These are phyloP conservation scores for Temnothorax nylanderi DNA, from an alignment of 1,140 invertebrate genomes.

Conservation along the genomic window DNA sequence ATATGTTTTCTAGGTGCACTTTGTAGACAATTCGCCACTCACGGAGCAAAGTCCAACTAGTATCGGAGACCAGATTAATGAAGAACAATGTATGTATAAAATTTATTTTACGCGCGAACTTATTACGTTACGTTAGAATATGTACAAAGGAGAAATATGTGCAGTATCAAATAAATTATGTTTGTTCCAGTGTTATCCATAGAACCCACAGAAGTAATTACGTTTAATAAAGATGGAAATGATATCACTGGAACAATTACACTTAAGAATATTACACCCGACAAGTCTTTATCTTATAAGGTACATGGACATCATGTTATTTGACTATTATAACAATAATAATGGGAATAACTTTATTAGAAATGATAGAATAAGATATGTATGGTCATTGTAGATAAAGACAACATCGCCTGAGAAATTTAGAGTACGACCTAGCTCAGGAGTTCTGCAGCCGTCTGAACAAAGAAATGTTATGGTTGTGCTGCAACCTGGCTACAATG, in stretches of 20 bases:
- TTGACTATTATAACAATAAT: constrained; percentile 26
- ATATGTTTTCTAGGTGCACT: constrained; percentile 85
- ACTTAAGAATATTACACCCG: constrained; percentile 88
- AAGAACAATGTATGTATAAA: constrained; percentile 76
- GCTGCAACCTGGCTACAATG: constrained; percentile 86
- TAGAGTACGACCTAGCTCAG: constrained; percentile 94
- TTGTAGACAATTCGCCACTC: constrained; percentile 87
- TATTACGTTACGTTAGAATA: neutral
- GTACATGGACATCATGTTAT: constrained; percentile 80
- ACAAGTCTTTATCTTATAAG: constrained; percentile 91
- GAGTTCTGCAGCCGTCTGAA: constrained; percentile 88
- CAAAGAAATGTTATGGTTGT: constrained; percentile 85
- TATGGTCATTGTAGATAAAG: constrained; percentile 88
- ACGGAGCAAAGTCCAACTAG: constrained; percentile 79
- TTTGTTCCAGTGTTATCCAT: constrained; percentile 84
- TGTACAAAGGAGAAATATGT: neutral
- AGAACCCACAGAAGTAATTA: constrained; percentile 86
- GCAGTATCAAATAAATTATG: constrained; percentile 24
- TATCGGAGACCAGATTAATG: constrained; percentile 79
- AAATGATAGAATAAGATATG: neutral
- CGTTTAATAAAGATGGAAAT: constrained; percentile 88
- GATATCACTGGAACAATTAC: constrained; percentile 89
- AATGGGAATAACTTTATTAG: constrained; percentile 20
- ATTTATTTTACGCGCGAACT: constrained; percentile 70
- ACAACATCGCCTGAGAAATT: constrained; percentile 94